Evolutionary conservation across 2,113 vertebrate genomes (phyloP).

Genomic region (Carollia perspicillata): DNA sequence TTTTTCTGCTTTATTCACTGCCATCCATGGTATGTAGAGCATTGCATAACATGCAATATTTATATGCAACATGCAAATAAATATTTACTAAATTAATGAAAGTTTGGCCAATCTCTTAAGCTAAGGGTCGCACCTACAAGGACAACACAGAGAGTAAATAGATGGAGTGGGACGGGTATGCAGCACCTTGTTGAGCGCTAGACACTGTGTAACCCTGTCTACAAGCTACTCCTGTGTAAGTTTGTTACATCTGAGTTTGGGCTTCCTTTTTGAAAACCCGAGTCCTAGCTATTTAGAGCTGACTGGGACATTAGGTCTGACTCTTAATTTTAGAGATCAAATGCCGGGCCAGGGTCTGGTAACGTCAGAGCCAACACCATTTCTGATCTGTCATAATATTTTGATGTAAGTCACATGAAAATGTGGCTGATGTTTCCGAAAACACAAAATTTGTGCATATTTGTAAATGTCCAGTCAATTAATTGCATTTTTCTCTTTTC

Average conservation of each 20-base stretch:
- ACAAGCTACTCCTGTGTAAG: background rate
- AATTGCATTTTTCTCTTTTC: background rate
- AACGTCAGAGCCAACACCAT: background rate
- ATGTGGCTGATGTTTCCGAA: background rate
- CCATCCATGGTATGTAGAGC: background rate
- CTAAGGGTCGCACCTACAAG: background rate
- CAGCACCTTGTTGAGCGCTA: background rate
- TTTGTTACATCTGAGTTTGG: background rate
- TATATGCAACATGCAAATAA: background rate
- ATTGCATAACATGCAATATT: background rate
- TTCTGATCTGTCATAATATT: background rate
- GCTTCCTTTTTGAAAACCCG: background rate
- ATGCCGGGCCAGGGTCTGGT: background rate
- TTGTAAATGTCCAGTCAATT: background rate
- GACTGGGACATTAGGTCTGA: background rate
- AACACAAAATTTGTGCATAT: background rate
- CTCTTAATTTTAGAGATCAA: background rate
- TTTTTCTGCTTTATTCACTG: conserved; percentile 11
- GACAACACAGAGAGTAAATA: background rate
- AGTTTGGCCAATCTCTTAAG: background rate
- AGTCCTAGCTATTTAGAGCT: background rate
- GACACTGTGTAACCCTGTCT: background rate
- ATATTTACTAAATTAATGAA: background rate
- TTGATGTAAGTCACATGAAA: background rate
- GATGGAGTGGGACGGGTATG: background rate